Base-by-base conservation (phyloP, 2,888 invertebrate genomes). In the Leucoptera coffeella region DNA sequence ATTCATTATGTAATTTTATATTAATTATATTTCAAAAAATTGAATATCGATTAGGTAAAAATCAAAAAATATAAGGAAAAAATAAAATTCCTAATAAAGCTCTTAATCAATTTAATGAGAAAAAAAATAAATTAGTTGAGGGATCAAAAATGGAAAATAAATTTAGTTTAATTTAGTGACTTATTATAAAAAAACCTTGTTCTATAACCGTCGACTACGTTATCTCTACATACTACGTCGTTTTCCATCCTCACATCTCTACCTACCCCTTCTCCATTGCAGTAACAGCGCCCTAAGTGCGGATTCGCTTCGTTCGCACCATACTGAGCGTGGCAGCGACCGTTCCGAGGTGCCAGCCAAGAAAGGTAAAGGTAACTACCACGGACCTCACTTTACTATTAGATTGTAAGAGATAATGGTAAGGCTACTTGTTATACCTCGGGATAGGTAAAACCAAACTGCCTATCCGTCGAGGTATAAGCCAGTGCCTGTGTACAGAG, bases 81-180 rank as follows among this genome's bases (percentile, higher is more conserved):
- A 77, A 49, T 38, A 74, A 30, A 40, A 75, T 38, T 21, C 67
- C 61, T 41, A 75, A 39, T 22, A 73, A 45, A 24, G 67, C 64
- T 56, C 76, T 77, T 38, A 73, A 12, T 77, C 80, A 81, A 50
- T 81, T 80, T 46, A 77, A 41, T 0, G 73, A 57, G 23, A 77
- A 29, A 34, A 58, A 58, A 38, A 69, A 51, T 41, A 67, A 50
- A 35, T 69, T 71, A 28, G 74, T 64, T 14, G 71, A 54, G 0
- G 80, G 78, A 29, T 82, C 81, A 74, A 82, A 82, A 43, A 77
- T 73, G 34, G 76, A 77, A 53, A 81, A 81, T 64, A 81, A 52
- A 38, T 78, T 80, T 46, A 57, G 75, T 79, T 80, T 77, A 76
- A 80, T 78, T 73, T 74, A n/a, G n/a, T n/a, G n/a, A n/a, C n/a